A percentile compares a stretch with the other conserved stretches of the same genome.
phyloP scores from a whole-genome alignment of 2,797 vertebrate species.

The Rhinatrema bivittatum region DNA sequence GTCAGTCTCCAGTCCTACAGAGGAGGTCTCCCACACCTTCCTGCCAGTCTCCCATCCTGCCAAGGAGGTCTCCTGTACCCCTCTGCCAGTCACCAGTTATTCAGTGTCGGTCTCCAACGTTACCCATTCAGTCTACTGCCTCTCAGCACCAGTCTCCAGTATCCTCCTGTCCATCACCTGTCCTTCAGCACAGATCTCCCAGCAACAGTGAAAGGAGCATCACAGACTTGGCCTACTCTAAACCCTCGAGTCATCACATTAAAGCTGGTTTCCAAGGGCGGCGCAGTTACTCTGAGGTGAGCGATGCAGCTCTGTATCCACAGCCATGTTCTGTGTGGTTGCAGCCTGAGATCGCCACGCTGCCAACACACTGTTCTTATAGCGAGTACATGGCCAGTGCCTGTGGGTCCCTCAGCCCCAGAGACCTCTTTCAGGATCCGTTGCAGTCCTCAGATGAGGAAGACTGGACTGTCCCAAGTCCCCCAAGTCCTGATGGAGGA shows the following conservation, averaged over 20 bases:
- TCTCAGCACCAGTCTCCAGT: slow-evolving; percentile 72
- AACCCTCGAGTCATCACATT: slow-evolving; percentile 80
- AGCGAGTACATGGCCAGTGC: slow-evolving; percentile 62
- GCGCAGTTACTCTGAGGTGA: slow-evolving; percentile 89
- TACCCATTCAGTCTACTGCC: slow-evolving; percentile 59
- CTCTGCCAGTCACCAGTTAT: slow-evolving; percentile 61
- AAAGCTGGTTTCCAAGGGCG: slow-evolving; percentile 91
- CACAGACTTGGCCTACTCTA: slow-evolving; percentile 73
- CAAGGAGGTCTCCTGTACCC: slow-evolving; percentile 77
- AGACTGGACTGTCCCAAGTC: slow-evolving; percentile 79
- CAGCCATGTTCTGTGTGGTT: slow-evolving; percentile 75
- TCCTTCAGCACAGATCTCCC: slow-evolving; percentile 73
- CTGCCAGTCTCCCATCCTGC: slow-evolving; percentile 57
- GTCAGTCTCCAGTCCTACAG: slow-evolving; percentile 67
- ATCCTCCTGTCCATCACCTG: slow-evolving; percentile 67
- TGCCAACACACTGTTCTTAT: slow-evolving; percentile 86
- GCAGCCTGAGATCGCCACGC: slow-evolving; percentile 78
- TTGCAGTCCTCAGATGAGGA: slow-evolving; percentile 91
- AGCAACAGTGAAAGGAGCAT: slow-evolving; percentile 62
- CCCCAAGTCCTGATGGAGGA: slow-evolving; percentile 69
- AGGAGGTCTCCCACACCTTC: no score
- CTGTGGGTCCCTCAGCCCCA: slow-evolving; percentile 53
- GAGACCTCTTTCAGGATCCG: slow-evolving; percentile 70
- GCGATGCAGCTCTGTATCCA: slow-evolving; percentile 80
- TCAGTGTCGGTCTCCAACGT: slow-evolving; percentile 46